Base-by-base conservation (phyloP, 2,797 vertebrate genomes). In the Myripristis jacobus region DNA sequence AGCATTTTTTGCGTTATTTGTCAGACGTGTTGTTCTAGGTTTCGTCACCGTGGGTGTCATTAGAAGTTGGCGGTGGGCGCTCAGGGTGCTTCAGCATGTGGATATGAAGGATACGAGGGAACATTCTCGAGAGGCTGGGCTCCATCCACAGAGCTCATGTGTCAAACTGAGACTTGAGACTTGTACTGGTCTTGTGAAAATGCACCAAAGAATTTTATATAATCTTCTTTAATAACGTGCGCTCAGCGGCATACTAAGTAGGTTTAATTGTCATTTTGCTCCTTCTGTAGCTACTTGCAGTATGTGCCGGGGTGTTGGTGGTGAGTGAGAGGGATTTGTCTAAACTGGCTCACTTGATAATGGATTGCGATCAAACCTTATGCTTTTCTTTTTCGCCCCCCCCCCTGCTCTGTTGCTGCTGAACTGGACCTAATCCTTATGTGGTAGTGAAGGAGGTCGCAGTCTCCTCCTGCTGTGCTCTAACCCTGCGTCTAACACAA, bases 171-270 rank as follows among this genome's bases (percentile, higher is more conserved):
- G 72, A 72, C 65, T 80, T 74, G 71, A 77, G 83, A 77, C 82
- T 80, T 83, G 71, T 60, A 22, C 64, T 56, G 68, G 69, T 79
- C 63, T 89, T 80, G 73, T 65, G 70, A 86, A 87, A 91, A 87
- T 62, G 66, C 74, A 73, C 69, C 19, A 58, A 82, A 85, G 89
- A 91, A 91, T 93, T 91, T 82, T 69, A 61, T 70, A 86, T 92
- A 91, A 91, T 91, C 89, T 85, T 74, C 88, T 92, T 86, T 84
- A 87, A 81, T 82, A 80, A 76, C 82, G 84, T 84, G 78, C 79
- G 82, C 84, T 79, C 56, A 0, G 82, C 65, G 46, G 77, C 79
- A 66, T 77, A 27, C 83, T 89, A 87, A 90, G 83, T 38, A 73
- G 88, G 86, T 78, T 91, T 90, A 89, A 87, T 89, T 91, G 87